Conservation (phyloP, 2,797 vertebrate genomes). For the Hippoglossus hippoglossus region DNA sequence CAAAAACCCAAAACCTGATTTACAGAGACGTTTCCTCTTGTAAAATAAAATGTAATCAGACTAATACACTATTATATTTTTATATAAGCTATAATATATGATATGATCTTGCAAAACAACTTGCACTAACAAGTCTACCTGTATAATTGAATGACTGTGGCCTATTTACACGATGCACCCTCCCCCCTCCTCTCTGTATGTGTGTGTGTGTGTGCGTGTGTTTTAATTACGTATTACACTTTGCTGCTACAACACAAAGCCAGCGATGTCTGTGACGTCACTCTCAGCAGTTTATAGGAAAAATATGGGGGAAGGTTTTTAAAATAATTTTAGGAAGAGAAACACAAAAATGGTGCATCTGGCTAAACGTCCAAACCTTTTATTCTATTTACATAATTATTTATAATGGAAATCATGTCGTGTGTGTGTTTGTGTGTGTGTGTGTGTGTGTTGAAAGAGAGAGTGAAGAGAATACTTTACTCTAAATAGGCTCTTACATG, state of each 20-base stretch:
- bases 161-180: background rate
- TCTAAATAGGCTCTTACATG: background rate
- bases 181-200: no score
- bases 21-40: background rate
- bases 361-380: background rate
- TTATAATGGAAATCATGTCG: background rate
- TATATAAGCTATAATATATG: no score
- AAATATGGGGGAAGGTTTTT: background rate
- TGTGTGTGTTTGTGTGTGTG: background rate
- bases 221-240: conserved; percentile 73
- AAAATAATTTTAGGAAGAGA: background rate
- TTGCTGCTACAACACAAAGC: conserved; percentile 52
- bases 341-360: background rate
- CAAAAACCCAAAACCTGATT: conserved; percentile 40
- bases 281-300: background rate
- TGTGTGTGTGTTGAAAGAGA: background rate
- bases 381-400: conserved; percentile 6
- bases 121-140: background rate
- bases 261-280: conserved; percentile 65
- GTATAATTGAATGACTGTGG: background rate
- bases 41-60: conserved; percentile 12
- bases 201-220: conserved; percentile 35
- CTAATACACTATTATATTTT: no score
- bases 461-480: background rate
- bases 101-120: background rate